A percentile compares a stretch with the other conserved stretches of the same genome.
Evolutionary conservation across 2,113 vertebrate genomes (phyloP).

Genomic region (Myrmecophaga tridactyla): DNA sequence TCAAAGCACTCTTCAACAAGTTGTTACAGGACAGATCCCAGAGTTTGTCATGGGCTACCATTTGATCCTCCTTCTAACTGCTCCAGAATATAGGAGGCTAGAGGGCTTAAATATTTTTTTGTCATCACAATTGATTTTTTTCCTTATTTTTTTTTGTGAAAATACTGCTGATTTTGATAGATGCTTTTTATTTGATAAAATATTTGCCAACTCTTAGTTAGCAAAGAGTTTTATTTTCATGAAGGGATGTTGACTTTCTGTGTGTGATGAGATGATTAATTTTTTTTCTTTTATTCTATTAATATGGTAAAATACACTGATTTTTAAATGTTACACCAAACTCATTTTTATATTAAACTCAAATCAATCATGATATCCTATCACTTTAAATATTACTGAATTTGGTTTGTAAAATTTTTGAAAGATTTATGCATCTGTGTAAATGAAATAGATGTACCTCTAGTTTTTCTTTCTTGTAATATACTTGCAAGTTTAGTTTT

Average conservation of each 20-base stretch:
- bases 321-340: neutral
- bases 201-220: neutral
- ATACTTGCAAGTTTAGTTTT: neutral
- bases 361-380: neutral
- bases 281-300: slow-evolving; percentile 4
- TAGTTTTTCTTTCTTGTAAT: neutral
- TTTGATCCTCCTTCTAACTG: no score
- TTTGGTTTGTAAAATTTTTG: neutral
- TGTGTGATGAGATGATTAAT: neutral
- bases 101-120: no score
- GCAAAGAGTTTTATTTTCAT: neutral
- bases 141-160: no score
- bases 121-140: no score
- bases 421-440: neutral
- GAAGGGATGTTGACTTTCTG: neutral
- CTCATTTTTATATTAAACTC: neutral
- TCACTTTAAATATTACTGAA: neutral
- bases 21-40: no score
- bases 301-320: neutral
- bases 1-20: no score
- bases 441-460: neutral
- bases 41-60: no score
- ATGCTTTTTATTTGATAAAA: neutral
- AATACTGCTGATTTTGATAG: neutral
- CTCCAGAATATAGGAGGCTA: no score